Evolutionary conservation across 1,140 invertebrate genomes (phyloP).

Genomic region (Ericerus pela): DNA sequence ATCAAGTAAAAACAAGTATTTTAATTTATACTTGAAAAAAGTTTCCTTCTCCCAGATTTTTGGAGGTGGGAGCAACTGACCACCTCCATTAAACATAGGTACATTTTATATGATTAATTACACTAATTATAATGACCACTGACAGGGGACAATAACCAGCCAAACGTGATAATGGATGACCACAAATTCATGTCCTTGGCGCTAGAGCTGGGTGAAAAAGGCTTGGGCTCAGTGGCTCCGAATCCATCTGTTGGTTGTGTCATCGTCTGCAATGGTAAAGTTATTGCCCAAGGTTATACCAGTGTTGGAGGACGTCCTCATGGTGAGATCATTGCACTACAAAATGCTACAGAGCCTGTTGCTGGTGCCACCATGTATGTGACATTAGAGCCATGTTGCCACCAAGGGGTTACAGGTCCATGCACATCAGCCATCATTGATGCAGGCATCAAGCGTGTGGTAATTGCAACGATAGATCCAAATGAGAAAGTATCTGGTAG

Average conservation of each 20-base stretch:
- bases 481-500: not conserved
- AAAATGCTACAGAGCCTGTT: not conserved
- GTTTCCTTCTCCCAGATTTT: too few species aligned
- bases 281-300: constrained; percentile 13
- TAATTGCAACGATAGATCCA: not conserved
- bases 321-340: constrained; percentile 13
- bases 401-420: constrained; percentile 13
- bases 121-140: too few species aligned
- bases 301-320: constrained; percentile 8
- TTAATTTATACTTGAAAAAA: too few species aligned
- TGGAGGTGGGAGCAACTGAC: too few species aligned
- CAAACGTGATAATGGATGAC: constrained; percentile 14
- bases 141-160: too few species aligned
- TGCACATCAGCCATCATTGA: not conserved
- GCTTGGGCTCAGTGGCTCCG: not conserved
- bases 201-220: constrained; percentile 9
- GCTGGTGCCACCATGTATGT: constrained; percentile 16
- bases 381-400: constrained; percentile 16
- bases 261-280: constrained; percentile 1
- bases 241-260: constrained; percentile 17
- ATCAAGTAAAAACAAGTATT: too few species aligned
- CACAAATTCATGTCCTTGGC: constrained; percentile 5
- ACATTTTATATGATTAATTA: too few species aligned
- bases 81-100: too few species aligned
- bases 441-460: not conserved